Conservation (phyloP, 2,797 vertebrate species). For the Bovichtus variegatus region DNA sequence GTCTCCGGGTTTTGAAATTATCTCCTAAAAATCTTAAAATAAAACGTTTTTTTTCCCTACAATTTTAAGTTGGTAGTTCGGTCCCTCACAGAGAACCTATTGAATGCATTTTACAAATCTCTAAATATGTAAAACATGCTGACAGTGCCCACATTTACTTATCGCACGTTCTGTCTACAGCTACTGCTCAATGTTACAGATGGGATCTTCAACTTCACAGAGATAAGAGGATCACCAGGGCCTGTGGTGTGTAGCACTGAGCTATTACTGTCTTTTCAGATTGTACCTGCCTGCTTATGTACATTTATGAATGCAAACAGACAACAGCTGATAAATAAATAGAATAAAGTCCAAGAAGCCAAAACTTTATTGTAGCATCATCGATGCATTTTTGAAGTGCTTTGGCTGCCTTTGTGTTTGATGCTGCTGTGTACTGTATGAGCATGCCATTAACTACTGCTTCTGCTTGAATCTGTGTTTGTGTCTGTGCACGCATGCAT, state of each 20-base stretch:
- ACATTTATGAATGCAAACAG: not conserved
- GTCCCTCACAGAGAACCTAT: not conserved
- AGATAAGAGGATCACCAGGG: slow-evolving; percentile 85
- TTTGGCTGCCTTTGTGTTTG: slow-evolving; percentile 3
- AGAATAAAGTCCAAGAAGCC: not conserved
- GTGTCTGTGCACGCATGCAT: slow-evolving; percentile 14
- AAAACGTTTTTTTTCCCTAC: not conserved
- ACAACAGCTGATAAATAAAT: not conserved
- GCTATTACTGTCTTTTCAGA: not conserved
- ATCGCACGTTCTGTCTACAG: slow-evolving; percentile 71
- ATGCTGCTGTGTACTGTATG: not conserved
- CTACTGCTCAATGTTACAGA: slow-evolving; percentile 86
- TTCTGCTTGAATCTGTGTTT: slow-evolving; percentile 14
- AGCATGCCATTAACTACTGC: slow-evolving; percentile 28
- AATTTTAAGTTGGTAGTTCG: not conserved
- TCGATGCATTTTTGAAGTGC: not conserved
- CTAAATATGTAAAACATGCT: not conserved
- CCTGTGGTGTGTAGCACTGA: slow-evolving; percentile 81
- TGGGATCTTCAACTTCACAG: slow-evolving; percentile 85
- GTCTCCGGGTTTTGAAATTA: too few species aligned
- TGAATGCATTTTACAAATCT: not conserved
- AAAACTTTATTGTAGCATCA: not conserved
- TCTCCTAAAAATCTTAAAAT: too few species aligned
- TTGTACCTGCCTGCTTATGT: not conserved
- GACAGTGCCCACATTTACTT: not conserved